Base-by-base conservation (phyloP, 2,113 vertebrate genomes). In the Hylia prasina region DNA sequence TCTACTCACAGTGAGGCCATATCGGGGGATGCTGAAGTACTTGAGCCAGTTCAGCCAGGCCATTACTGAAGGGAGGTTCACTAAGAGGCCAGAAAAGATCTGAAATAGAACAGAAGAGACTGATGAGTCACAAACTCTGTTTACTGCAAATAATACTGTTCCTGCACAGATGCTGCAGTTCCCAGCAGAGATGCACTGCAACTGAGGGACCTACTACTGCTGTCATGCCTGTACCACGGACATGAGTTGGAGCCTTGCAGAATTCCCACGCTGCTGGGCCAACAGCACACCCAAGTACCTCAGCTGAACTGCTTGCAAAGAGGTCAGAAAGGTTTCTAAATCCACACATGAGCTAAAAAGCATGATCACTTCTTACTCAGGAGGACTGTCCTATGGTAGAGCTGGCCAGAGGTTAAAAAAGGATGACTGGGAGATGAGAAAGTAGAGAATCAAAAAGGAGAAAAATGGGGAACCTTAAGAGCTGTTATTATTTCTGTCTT, bases 51-150 rank as follows among this genome's bases (percentile, higher is more conserved):
- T 96, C 81, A 98, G 60, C 97, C 97, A 98, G 30, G 7, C 77
- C 97, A 97, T 97, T 53, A 98, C 68, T 48, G 95, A 96, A 48
- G 97, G 95, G 33, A 98, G 94, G 65, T 98, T 98, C 85, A 98
- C 97, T 31, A 98, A 81, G 44, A 98, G 96, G 35, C 97, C 97
- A 28, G 97, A 98, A 71, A 98, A 98, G 53, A 98, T 91, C 97
- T 98, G 90, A 58, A 94, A 93, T 4, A 92, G 45, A 96, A 82
- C 57, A 79, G 40, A 80, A 76, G 37, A 88, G n/a, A 60, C 0
- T 63, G 17, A 40, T 79, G 68, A 80, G 47, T 70, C 53, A 79
- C 44, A 81, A 60, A 71, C n/a, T 47, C 27, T 35, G 23, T 68
- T 93, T 58, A 80, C 51, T 80, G 68, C 47, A 86, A 85, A 78